Conservation (phyloP, 2,113 vertebrate genomes). For the Genyomyrus donnyi region DNA sequence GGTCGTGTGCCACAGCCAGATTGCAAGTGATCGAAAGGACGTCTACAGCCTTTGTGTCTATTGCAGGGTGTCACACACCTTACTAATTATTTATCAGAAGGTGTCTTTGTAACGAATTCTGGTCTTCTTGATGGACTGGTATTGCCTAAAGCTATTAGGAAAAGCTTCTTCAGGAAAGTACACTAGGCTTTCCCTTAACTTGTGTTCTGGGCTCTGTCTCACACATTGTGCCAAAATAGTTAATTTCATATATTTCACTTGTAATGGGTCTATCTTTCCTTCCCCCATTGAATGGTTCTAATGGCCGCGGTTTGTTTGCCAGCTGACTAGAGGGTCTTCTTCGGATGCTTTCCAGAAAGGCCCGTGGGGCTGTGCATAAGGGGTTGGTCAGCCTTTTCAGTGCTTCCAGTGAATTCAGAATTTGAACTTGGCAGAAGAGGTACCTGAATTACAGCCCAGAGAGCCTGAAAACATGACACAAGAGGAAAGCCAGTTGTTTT, state of each 20-base stretch:
- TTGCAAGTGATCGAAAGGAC: slow-evolving; percentile 51
- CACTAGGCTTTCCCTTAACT: slow-evolving; percentile 38
- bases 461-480: neutral
- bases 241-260: slow-evolving; percentile 32
- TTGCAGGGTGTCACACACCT: slow-evolving; percentile 50
- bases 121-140: slow-evolving; percentile 46
- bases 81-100: slow-evolving; percentile 64
- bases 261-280: slow-evolving; percentile 40
- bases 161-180: slow-evolving; percentile 23
- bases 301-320: slow-evolving; percentile 33
- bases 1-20: slow-evolving; percentile 47
- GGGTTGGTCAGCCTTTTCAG: neutral
- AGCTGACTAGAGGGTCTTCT: slow-evolving; percentile 15
- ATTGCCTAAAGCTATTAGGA: slow-evolving; percentile 22
- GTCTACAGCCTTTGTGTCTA: slow-evolving; percentile 36
- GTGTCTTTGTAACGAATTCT: slow-evolving; percentile 32
- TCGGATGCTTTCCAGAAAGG: neutral
- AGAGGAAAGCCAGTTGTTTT: neutral
- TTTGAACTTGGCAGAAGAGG: neutral
- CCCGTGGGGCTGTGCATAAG: neutral
- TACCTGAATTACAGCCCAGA: neutral
- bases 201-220: slow-evolving; percentile 33
- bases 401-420: neutral
- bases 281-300: slow-evolving; percentile 37
- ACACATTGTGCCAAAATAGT: slow-evolving; percentile 39